Percentiles rank a stretch among this genome's conserved stretches.
Conservation (phyloP, 2,113 vertebrate species). For the Sphaerodactylus townsendi region DNA sequence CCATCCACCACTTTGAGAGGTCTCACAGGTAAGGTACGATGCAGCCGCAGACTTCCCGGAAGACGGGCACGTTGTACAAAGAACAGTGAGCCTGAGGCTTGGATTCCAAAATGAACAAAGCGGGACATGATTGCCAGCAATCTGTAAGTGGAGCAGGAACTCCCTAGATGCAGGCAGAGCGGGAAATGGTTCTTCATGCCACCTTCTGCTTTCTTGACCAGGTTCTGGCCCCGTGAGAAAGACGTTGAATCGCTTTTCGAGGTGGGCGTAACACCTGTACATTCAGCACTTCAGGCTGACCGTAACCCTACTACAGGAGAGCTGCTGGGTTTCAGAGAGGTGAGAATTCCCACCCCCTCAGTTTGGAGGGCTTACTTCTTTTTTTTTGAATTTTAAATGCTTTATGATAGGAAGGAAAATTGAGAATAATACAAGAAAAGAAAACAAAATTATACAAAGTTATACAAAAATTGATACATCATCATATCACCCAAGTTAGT, state of each 20-base stretch:
- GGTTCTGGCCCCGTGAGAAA: slow-evolving; percentile 78
- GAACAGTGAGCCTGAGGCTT: no score
- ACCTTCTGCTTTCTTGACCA: slow-evolving; percentile 44
- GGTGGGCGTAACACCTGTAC: slow-evolving; percentile 73
- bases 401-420: no score
- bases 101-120: not conserved
- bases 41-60: no score
- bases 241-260: slow-evolving; percentile 78
- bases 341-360: slow-evolving; percentile 31
- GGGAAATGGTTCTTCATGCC: not conserved
- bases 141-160: not conserved
- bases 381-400: no score
- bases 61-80: no score
- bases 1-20: slow-evolving; percentile 82
- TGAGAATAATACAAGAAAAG: no score
- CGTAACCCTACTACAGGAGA: slow-evolving; percentile 89
- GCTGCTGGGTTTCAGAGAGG: slow-evolving; percentile 88
- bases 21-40: slow-evolving; percentile 75
- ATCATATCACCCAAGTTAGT: no score
- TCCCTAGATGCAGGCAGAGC: not conserved
- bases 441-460: no score
- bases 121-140: not conserved
- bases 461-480: no score
- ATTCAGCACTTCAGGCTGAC: slow-evolving; percentile 84
- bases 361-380: not conserved